A percentile compares a stretch with the other conserved stretches of the same genome.
Evolutionary conservation across 2,113 vertebrate species (phyloP).

Genomic region (Ceuthmochares aereus): DNA sequence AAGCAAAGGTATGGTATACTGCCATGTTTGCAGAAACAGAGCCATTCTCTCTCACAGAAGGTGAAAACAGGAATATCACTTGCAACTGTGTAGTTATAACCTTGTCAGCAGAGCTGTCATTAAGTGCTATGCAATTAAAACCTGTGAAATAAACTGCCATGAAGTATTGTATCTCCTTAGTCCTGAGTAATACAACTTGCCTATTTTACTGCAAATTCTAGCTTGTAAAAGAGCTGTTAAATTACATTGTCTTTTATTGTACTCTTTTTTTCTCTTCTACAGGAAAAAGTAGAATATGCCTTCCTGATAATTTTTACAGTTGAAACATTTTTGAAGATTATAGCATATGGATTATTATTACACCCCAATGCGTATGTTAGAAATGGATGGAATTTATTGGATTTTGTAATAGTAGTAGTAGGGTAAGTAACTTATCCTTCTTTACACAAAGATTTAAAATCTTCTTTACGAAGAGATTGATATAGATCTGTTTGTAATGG

Average conservation of each 20-base stretch:
- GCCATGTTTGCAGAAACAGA: neutral
- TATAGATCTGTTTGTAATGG: neutral
- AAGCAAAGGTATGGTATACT: neutral
- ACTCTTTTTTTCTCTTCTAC: slow-evolving; percentile 61
- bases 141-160: neutral
- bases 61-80: neutral
- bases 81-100: neutral
- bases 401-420: slow-evolving; percentile 99
- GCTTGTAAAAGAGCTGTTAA: neutral
- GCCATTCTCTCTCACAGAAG: neutral
- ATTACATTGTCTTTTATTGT: neutral
- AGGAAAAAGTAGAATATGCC: slow-evolving; percentile 99
- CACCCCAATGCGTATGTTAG: slow-evolving; percentile 98
- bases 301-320: slow-evolving; percentile 99
- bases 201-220: neutral
- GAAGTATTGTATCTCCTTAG: neutral
- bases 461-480: neutral
- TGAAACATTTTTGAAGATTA: slow-evolving; percentile 99
- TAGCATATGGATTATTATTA: slow-evolving; percentile 97
- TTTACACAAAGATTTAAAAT: neutral
- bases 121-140: neutral
- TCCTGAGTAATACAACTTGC: neutral
- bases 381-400: slow-evolving; percentile 99
- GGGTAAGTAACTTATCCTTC: slow-evolving; percentile 85
- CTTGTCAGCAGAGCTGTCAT: neutral